Evolutionary conservation across 2,113 vertebrate genomes (phyloP).

Genomic region (Telmatochromis sp.): DNA sequence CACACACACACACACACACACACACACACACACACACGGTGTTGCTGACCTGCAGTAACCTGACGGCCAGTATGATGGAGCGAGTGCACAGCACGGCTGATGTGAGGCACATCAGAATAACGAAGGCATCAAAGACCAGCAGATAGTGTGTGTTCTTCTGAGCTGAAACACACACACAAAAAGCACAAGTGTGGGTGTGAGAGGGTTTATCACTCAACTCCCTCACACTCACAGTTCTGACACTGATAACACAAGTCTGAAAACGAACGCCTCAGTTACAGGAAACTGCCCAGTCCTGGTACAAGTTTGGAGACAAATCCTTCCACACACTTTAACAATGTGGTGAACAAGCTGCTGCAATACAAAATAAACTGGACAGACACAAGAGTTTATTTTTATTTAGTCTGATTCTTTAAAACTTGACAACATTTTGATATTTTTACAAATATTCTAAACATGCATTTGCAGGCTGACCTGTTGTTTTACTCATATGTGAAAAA

Average conservation of each 20-base stretch:
- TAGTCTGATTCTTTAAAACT: not conserved
- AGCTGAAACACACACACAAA: conserved; percentile 60
- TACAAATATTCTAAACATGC: not conserved
- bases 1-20: too few species aligned
- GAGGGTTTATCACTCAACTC: conserved; percentile 18
- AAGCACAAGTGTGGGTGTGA: not conserved
- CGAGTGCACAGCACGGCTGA: conserved; percentile 87
- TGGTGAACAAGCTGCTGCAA: not conserved
- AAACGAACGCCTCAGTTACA: not conserved
- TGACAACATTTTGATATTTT: not conserved
- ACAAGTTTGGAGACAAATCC: not conserved
- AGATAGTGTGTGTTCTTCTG: conserved; percentile 86
- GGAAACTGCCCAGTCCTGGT: not conserved
- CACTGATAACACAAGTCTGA: not conserved
- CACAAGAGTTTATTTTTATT: not conserved
- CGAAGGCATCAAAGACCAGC: conserved; percentile 84
- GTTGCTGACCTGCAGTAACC: conserved; percentile 80
- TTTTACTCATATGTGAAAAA: not conserved
- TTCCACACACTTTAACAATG: not conserved
- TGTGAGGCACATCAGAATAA: conserved; percentile 82
- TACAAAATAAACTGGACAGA: not conserved
- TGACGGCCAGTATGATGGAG: conserved; percentile 85
- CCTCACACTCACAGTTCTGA: not conserved
- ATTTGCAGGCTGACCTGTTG: not conserved
- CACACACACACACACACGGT: too few species aligned